Percentiles rank a stretch among this genome's conserved stretches.
These are phyloP conservation scores for Mesitornis unicolor DNA, from an alignment of 2,113 vertebrate genomes.

Conservation along the genomic window DNA sequence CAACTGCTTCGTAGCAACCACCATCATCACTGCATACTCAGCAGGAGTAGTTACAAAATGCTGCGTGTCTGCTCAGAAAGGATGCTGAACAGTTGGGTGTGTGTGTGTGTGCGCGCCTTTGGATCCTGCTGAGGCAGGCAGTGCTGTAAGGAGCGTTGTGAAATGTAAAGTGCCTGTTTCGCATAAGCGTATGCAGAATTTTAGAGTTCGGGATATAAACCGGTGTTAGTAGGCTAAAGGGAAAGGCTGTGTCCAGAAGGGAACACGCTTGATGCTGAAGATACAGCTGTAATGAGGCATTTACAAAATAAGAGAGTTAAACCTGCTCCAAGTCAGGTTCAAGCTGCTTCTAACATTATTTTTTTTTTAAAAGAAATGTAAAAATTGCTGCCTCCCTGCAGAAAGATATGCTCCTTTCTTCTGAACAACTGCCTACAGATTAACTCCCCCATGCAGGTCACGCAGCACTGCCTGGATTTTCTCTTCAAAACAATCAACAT, in stretches of 20 bases:
- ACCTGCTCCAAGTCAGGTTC: neutral
- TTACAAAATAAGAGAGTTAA: neutral
- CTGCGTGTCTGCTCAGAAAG: neutral
- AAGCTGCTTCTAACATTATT: neutral
- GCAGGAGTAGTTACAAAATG: constrained; percentile 43
- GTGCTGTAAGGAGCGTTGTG: neutral
- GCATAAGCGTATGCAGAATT: neutral
- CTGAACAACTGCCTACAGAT: neutral
- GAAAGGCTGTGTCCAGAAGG: neutral
- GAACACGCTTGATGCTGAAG: neutral
- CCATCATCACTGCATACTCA: constrained; percentile 53
- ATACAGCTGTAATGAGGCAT: neutral
- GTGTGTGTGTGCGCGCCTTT: neutral
- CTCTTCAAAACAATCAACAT: neutral
- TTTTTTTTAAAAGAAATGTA: neutral
- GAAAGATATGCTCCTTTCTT: neutral
- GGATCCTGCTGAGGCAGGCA: constrained; percentile 18
- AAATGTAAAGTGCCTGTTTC: neutral
- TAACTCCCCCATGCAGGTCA: neutral
- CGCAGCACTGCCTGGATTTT: neutral
- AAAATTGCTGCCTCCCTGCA: neutral
- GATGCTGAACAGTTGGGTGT: neutral
- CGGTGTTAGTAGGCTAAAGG: neutral
- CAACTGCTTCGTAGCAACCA: constrained; percentile 76
- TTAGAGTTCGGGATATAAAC: neutral